phyloP scores from a whole-genome alignment of 1,140 invertebrate genomes.

The Oryzaephilus surinamensis region DNA sequence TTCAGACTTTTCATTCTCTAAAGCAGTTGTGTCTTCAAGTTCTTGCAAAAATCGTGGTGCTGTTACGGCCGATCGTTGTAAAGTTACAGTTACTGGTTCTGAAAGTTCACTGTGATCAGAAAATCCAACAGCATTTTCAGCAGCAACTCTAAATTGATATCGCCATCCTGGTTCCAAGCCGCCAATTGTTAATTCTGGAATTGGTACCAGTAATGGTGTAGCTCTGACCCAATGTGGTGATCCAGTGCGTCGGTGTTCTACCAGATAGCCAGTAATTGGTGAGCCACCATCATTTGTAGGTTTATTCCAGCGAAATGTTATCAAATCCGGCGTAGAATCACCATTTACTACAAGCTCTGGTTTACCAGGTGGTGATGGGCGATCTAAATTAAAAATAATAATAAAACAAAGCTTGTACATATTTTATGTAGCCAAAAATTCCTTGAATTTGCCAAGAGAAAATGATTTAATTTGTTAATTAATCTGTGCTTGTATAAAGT shows the following conservation, averaged over 20 bases:
- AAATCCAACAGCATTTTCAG: constrained; percentile 72
- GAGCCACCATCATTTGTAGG: constrained; percentile 79
- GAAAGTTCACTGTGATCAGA: constrained; percentile 70
- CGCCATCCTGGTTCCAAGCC: constrained; percentile 75
- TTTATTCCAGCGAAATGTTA: constrained; percentile 75
- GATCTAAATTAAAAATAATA: constrained; percentile 43
- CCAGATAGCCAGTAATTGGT: constrained; percentile 72
- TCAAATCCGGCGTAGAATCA: constrained; percentile 63
- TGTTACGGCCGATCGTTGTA: constrained; percentile 52
- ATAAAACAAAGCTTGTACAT: too few species aligned
- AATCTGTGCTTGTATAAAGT: too few species aligned
- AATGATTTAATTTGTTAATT: too few species aligned
- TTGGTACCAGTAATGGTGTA: constrained; percentile 53
- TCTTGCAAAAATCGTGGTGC: constrained; percentile 58
- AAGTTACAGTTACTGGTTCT: constrained; percentile 63
- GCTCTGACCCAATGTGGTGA: constrained; percentile 68
- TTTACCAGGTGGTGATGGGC: constrained; percentile 64
- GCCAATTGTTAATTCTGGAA: constrained; percentile 61
- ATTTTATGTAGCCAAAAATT: neutral
- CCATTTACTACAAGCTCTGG: constrained; percentile 57
- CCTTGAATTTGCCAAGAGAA: too few species aligned
- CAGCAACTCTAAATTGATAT: constrained; percentile 81
- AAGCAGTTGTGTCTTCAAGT: constrained; percentile 50
- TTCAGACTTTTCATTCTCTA: constrained; percentile 74
- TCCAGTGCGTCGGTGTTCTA: constrained; percentile 68